Evolutionary conservation across 1,140 invertebrate genomes (phyloP), one percentile per base, ranked within the genome.

Genomic region (Sitobion miscanthi): DNA sequence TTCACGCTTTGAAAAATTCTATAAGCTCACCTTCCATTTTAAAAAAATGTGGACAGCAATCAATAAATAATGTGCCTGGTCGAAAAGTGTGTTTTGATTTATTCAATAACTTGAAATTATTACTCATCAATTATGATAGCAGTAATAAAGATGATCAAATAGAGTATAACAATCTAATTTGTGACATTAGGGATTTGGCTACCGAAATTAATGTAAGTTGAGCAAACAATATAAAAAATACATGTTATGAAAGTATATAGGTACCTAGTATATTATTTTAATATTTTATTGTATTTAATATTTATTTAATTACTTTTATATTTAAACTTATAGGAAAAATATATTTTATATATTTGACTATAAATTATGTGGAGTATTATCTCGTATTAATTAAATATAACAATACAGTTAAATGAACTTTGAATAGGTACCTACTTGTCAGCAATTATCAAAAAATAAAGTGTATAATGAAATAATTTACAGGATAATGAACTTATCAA

Each of bases 401-500:
- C 45, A 8, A 42, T 42, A 42, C 42, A 42, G 3, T 42, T 42
- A 3, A 42, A 42, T 42, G 42, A 42, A 42, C 42, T 42, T 42
- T 42, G 4, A 42, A 42, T 42, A 42, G 42, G 42, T 42, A 42
- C 42, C 42, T 42, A 42, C 42, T 42, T 30, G 25, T 62, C 25
- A 30, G 30, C 57, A 11, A 30, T 62, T 62, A 62, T 62, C 42
- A 42, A 42, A 54, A 54, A 54, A 23, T 38, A 89, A 38, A 38
- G 45, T 57, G 11, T 57, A 25, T 57, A 25, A 54, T 42, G 11
- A 45, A 87, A 38, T 83, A 52, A 69, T 93, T 94, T 96, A 93
- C 93, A 96, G 95, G 96, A 97, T 95, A 94, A 94, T 25, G 96
- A 97, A 94, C 95, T 97, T 77, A 94, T 96, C 8, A 94, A 95